Evolutionary conservation across 2,797 vertebrate species (phyloP).

Genomic region (Myotis daubentonii): DNA sequence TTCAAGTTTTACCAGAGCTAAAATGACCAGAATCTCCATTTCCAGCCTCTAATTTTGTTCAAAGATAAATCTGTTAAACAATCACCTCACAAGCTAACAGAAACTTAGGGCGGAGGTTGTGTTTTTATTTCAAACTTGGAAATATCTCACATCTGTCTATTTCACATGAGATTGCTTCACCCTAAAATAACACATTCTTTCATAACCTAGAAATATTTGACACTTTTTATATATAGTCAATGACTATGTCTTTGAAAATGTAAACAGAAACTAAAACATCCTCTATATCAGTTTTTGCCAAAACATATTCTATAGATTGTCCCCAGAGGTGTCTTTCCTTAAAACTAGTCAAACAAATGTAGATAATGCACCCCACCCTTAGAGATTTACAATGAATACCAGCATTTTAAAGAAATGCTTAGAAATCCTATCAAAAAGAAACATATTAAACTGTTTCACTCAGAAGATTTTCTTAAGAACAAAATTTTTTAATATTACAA

Average conservation of each 20-base stretch:
- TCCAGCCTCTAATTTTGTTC: not conserved
- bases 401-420: conserved; percentile 18
- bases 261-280: conserved; percentile 65
- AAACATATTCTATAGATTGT: conserved; percentile 15
- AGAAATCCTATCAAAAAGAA: conserved; percentile 5
- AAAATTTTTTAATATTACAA: conserved; percentile 36
- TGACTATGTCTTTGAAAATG: conserved; percentile 32
- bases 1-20: not conserved
- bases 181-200: conserved; percentile 48
- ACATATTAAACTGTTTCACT: not conserved
- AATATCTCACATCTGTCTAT: conserved; percentile 8
- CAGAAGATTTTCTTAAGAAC: not conserved
- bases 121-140: conserved; percentile 55
- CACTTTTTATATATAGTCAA: conserved; percentile 16
- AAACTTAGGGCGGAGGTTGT: not conserved
- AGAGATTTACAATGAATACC: not conserved
- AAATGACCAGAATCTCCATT: not conserved
- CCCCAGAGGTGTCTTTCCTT: conserved; percentile 41
- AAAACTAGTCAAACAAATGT: conserved; percentile 59
- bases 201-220: conserved; percentile 55
- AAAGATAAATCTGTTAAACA: conserved; percentile 25
- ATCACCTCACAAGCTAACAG: conserved; percentile 25
- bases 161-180: conserved; percentile 42
- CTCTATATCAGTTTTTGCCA: conserved; percentile 28
- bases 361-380: not conserved